Conservation (phyloP, 2,888 invertebrate species). For the Tachina lurida region DNA sequence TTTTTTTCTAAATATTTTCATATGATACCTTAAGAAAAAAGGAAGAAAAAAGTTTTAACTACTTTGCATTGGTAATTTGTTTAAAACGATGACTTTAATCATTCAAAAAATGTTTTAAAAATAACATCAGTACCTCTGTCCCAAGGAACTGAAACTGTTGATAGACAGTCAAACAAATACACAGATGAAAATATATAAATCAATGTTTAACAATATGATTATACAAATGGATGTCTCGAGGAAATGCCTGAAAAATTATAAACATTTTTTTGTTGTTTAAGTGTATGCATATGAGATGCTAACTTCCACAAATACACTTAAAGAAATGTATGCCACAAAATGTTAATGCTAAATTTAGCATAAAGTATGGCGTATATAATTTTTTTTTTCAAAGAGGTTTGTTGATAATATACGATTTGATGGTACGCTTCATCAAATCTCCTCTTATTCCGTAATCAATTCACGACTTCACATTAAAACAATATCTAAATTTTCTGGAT, state of each 20-base stretch:
- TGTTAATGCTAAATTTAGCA: constrained; percentile 42
- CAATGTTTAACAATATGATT: constrained; percentile 66
- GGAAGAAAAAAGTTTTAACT: constrained; percentile 8
- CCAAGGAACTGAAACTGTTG: neutral
- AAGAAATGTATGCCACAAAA: neutral
- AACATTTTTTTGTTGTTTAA: neutral
- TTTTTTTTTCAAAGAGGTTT: neutral
- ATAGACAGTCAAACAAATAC: constrained; percentile 8
- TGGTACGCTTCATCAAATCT: neutral
- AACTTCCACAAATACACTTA: neutral
- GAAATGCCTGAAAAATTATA: constrained; percentile 10
- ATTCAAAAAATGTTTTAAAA: constrained; percentile 51
- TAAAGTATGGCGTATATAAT: neutral
- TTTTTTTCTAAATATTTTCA: neutral
- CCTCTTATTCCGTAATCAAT: too few species aligned
- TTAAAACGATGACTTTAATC: constrained; percentile 61
- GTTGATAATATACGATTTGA: neutral
- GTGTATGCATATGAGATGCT: constrained; percentile 49
- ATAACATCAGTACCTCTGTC: neutral
- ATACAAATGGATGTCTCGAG: constrained; percentile 30
- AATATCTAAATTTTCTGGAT: too few species aligned
- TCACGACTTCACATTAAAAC: too few species aligned
- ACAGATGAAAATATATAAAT: constrained; percentile 54
- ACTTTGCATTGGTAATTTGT: constrained; percentile 69
- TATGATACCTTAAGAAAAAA: constrained; percentile 5